Evolutionary conservation across 1,140 invertebrate genomes (phyloP), one percentile per base, ranked within the genome.

Genomic region (Drosophila burlai): DNA sequence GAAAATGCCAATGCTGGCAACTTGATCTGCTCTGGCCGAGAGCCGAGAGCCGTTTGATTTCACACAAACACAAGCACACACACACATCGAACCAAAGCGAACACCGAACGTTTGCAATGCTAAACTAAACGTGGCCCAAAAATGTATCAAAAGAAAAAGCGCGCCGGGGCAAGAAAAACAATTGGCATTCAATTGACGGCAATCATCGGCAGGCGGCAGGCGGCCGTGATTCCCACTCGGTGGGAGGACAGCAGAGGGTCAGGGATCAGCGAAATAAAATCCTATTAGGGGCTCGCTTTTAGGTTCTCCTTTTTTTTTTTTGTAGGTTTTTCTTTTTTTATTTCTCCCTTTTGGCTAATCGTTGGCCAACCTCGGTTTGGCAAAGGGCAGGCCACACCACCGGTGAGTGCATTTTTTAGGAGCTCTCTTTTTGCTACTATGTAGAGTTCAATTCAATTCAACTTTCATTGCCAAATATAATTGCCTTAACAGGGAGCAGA

Each of bases 131-230:
- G 76, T 77, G 65, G 75, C 47, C 60, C 42, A 83, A 83, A 83
- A 83, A 80, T 55, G 54, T 60, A 62, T 50, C 74, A 77, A 61
- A 77, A 77, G 64, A 82, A 65, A 65, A 81, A 65, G 49, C 45
- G 49, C 45, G 24, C 24, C 24, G 42, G 46, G 13, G 45, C 64
- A 74, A 73, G 69, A 81, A 81, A 85, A 81, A 77, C 82, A 85
- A 85, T 85, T 81, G 83, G 74, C 78, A 78, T 84, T 73, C 82
- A 85, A 81, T 85, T 85, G 82, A 85, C 67, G 78, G 74, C 78
- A 85, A 81, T 85, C 82, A 78, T 85, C 65, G 67, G 49, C 75
- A 47, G 60, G 57, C 81, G 60, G 49, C 75, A 47, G 60, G 57
- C 81, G 60, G 57, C 81, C 47, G 81, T 77, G 72, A 65, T 72